Conservation (phyloP, 2,888 invertebrate genomes). For the Drosophila mayaguana region DNA sequence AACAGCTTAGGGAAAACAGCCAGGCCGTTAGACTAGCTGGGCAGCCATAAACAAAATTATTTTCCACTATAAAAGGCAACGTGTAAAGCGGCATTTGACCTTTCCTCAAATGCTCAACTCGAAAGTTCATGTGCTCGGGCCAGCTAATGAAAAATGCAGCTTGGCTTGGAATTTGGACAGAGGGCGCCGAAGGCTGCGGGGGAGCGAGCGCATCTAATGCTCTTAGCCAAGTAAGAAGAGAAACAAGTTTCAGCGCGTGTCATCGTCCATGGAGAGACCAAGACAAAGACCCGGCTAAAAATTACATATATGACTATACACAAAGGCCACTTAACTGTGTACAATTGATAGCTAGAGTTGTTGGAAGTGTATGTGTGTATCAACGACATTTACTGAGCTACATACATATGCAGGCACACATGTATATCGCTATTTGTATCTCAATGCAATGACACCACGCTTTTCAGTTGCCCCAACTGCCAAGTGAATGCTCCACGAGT, state of each 20-base stretch:
- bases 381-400: conserved; percentile 31
- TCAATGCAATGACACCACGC: conserved; percentile 71
- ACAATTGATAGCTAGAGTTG: conserved; percentile 60
- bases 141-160: conserved; percentile 67
- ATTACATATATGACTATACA: conserved; percentile 66
- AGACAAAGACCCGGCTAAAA: conserved; percentile 68
- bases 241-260: conserved; percentile 78
- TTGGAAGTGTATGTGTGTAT: conserved; percentile 9
- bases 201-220: conserved; percentile 50
- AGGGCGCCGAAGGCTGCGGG: not conserved
- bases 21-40: conserved; percentile 40
- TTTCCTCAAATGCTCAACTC: conserved; percentile 67
- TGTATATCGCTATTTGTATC: conserved; percentile 38
- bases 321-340: conserved; percentile 69
- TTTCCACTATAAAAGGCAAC: conserved; percentile 56
- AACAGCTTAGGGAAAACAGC: conserved; percentile 26
- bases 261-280: conserved; percentile 69
- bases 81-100: conserved; percentile 70
- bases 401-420: conserved; percentile 31
- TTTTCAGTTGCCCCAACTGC: conserved; percentile 46
- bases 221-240: conserved; percentile 25
- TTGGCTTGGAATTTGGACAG: conserved; percentile 47
- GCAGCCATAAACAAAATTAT: conserved; percentile 62
- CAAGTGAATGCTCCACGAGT: conserved; percentile 70
- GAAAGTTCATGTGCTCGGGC: conserved; percentile 75